Conservation (phyloP, 2,113 vertebrate genomes). For the Gallinago paraguaiae region DNA sequence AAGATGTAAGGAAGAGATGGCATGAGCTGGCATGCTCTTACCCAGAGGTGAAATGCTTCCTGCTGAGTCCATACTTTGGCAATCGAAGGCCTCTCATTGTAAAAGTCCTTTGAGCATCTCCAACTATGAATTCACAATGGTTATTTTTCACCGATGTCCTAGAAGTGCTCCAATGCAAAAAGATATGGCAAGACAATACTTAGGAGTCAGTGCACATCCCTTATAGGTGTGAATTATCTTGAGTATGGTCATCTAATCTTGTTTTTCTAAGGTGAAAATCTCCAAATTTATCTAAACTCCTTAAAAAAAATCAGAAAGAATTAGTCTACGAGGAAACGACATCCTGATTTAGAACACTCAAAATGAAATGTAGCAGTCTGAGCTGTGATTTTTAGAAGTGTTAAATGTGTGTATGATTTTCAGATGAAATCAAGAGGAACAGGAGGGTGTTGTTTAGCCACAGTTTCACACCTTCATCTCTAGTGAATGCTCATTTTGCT, state of each 20-base stretch:
- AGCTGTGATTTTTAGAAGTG: slow-evolving; percentile 56
- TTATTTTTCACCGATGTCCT: not conserved
- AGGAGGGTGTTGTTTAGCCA: slow-evolving; percentile 47
- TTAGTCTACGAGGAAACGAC: not conserved
- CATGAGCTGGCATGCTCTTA: not conserved
- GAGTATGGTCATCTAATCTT: not conserved
- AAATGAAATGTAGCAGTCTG: slow-evolving; percentile 12
- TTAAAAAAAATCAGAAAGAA: not conserved
- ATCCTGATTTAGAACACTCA: slow-evolving; percentile 34
- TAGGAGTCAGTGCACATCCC: not conserved
- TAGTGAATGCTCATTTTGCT: slow-evolving; percentile 32
- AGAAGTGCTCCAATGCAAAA: not conserved
- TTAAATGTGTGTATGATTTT: slow-evolving; percentile 45
- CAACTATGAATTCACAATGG: accelerated
- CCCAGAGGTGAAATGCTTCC: not conserved
- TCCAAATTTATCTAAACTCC: not conserved
- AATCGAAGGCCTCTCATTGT: not conserved
- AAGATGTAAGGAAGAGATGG: accelerated
- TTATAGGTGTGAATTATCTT: not conserved
- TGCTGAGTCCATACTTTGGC: not conserved
- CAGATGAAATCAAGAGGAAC: slow-evolving; percentile 31
- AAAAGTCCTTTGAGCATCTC: not conserved
- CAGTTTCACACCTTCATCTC: slow-evolving; percentile 48
- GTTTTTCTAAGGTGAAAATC: not conserved
- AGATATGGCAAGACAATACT: not conserved